Base-by-base conservation (phyloP, 2,797 vertebrate genomes). In the Melanotaenia boesemani region DNA sequence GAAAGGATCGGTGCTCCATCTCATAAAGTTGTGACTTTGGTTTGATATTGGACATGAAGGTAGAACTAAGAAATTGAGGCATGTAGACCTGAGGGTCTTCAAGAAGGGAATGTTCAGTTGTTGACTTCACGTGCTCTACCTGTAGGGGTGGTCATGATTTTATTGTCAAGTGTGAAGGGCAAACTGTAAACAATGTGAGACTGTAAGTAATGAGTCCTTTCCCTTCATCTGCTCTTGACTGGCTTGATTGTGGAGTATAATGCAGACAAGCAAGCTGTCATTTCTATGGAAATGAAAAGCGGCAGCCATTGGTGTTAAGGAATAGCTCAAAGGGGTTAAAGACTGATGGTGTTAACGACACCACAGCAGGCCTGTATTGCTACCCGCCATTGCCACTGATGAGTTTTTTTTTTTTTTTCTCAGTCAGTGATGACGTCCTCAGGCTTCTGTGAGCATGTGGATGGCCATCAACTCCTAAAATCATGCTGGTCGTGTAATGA, bases 401-500 rank as follows among this genome's bases (percentile, higher is more conserved):
- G 80, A 74, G 28, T 77, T 22, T 63, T 50, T 36, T 26, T 24
- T 64, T 52, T 36, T 26, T 59, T 64, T 30, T 68, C 37, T 37
- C 28, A 58, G 63, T 46, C 58, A 55, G 61, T 10, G 61, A 76
- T 69, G 82, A 82, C 81, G 69, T 89, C 83, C 59, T 39, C 12
- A 4, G 77, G 84, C 46, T 74, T 50, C 56, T 0, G 22, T 12
- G 67, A 82, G 79, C 79, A 62, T 61, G 63, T 52, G 70, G 63
- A 80, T 74, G 60, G 76, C 84, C 76, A 89, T 88, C 82, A 80
- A 65, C 73, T 79, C 66, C 52, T 65, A 63, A 76, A 84, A 73
- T 88, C 89, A 85, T 4, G 85, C 91, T 92, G 91, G 80, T 90
- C 50, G 72, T 50, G 69, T 93, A 90, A 93, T 91, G 91, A 91